Percentiles rank a stretch among this genome's conserved stretches.
phyloP scores from a whole-genome alignment of 2,888 invertebrate genomes.

The Syrista parreyssii region DNA sequence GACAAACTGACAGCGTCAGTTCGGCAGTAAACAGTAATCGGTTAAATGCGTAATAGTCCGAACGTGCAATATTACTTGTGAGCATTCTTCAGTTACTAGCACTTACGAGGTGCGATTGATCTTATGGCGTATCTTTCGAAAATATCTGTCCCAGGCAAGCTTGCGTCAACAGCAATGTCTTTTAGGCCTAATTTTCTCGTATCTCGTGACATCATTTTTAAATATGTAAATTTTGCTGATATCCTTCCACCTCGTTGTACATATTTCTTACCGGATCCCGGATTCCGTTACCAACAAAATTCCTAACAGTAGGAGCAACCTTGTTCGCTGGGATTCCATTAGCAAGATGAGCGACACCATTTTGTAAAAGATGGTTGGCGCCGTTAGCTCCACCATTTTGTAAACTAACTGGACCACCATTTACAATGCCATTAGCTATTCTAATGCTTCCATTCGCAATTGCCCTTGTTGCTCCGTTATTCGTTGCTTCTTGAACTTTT shows the following conservation, averaged over 20 bases:
- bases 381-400: slow-evolving; percentile 46
- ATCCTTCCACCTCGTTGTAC: slow-evolving; percentile 66
- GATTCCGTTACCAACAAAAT: background rate
- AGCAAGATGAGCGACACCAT: slow-evolving; percentile 50
- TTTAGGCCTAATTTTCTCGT: background rate
- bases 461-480: slow-evolving; percentile 13
- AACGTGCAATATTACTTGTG: slow-evolving; percentile 2
- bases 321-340: slow-evolving; percentile 53
- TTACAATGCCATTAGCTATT: slow-evolving; percentile 60
- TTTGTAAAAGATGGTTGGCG: slow-evolving; percentile 46
- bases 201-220: slow-evolving; percentile 25
- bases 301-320: slow-evolving; percentile 48
- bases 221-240: slow-evolving; percentile 57
- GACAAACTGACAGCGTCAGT: background rate
- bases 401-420: slow-evolving; percentile 36
- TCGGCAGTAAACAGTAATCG: background rate
- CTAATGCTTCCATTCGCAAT: slow-evolving; percentile 55
- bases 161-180: background rate
- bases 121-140: background rate
- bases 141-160: background rate
- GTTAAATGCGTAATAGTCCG: background rate
- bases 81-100: slow-evolving; percentile 7
- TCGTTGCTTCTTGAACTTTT: slow-evolving; percentile 14
- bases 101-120: background rate
- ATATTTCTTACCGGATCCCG: slow-evolving; percentile 57